A percentile compares a stretch with the other conserved stretches of the same genome.
These are phyloP conservation scores for Cerastoderma edule DNA, from an alignment of 2,888 invertebrate genomes.

Conservation along the genomic window DNA sequence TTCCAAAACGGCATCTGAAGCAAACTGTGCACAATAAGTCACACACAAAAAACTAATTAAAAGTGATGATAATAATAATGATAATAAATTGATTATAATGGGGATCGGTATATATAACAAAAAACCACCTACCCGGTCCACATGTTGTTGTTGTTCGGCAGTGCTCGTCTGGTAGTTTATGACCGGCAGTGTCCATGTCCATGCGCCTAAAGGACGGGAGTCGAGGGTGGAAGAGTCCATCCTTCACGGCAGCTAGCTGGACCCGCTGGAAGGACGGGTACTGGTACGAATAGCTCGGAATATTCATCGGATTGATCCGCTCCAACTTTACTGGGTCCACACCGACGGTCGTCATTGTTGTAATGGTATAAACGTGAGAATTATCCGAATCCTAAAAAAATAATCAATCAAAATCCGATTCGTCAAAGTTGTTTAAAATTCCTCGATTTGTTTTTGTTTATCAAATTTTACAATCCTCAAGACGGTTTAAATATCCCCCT, in stretches of 20 bases:
- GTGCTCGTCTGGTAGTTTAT: constrained; percentile 81
- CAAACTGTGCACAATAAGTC: too few species aligned
- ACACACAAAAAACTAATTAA: too few species aligned
- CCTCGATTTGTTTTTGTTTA: background rate
- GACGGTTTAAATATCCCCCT: too few species aligned
- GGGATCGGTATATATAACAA: background rate
- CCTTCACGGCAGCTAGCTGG: constrained; percentile 80
- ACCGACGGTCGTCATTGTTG: constrained; percentile 79
- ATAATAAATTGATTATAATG: too few species aligned
- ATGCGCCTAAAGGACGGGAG: constrained; percentile 81
- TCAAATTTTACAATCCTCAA: too few species aligned
- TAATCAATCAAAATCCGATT: background rate
- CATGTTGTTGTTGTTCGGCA: constrained; percentile 79
- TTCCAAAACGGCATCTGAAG: too few species aligned
- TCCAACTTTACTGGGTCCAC: constrained; percentile 68
- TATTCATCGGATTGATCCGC: constrained; percentile 72
- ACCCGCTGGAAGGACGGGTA: constrained; percentile 78
- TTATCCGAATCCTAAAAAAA: background rate
- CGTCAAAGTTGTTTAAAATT: background rate
- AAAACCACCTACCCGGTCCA: constrained; percentile 71
- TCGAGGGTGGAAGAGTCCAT: constrained; percentile 80
- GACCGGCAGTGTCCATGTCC: constrained; percentile 82
- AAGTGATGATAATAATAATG: too few species aligned
- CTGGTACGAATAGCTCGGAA: constrained; percentile 80
- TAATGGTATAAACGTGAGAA: background rate